Evolutionary conservation across 1,140 invertebrate genomes (phyloP), one percentile per base, ranked within the genome.

Genomic region (Drosophila paulistorum): DNA sequence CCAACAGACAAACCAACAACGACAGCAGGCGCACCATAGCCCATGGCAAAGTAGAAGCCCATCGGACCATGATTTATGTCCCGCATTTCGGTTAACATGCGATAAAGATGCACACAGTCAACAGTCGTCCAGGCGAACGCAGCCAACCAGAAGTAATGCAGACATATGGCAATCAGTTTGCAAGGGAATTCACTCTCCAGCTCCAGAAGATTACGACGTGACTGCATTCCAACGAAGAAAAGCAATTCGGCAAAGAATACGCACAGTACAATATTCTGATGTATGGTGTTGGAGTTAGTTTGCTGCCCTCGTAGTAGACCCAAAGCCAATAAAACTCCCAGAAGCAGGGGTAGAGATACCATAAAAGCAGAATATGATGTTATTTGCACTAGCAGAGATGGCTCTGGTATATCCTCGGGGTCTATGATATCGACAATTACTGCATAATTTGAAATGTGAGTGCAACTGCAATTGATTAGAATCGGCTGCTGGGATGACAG

Each of bases 11-110:
- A 93, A 42, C 97, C 97, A 5, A 99, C 97, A 55, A 98, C 95
- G 37, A 99, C 95, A 3, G 98, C 98, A 3, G 98, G 98, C 54
- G 97, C 94, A n/a, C 97, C 98, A 90, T 99, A 99, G 7, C 97
- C 98, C 82, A 98, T 94, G n/a, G 97, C 96, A 85, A 98, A 97
- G 91, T 99, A 99, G 91, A 98, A 98, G 66, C 97, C 94, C 95
- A 99, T 98, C 39, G 96, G 96, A 0, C 98, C 98, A 90, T 98
- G 97, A 93, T 99, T 99, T 13, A 99, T 97, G 91, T 99, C 98
- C 9, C 98, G 94, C 94, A 99, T 96, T 93, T 99, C 98, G 1
- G 97, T 98, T 45, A 99, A 93, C 96, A 99, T 98, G 54, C 98
- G 94, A 90, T 99, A 97, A 11, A 99, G 93, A 93, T 99, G 98